A percentile compares a stretch with the other conserved stretches of the same genome.
Evolutionary conservation across 2,113 vertebrate species (phyloP).

Genomic region (Odobenus rosmarus): DNA sequence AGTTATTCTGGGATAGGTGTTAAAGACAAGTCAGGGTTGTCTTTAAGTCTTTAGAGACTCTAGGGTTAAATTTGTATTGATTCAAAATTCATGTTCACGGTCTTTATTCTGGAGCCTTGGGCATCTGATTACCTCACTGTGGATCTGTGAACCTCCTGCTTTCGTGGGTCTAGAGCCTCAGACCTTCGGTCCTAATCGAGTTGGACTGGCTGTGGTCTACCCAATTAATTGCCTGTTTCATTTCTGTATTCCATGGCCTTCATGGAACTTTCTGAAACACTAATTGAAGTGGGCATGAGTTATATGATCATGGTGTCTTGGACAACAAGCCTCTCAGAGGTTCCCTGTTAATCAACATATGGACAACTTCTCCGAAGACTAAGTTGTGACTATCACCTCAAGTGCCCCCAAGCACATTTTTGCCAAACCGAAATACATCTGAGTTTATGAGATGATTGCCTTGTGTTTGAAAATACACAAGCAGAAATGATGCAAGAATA

Average conservation of each 20-base stretch:
- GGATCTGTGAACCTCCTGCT: background rate
- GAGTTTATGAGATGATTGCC: background rate
- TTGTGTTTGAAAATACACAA: background rate
- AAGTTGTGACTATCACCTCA: background rate
- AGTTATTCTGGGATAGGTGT: background rate
- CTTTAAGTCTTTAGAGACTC: too few species aligned
- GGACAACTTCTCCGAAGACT: background rate
- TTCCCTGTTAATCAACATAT: background rate
- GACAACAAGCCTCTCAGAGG: background rate
- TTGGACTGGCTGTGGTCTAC: background rate
- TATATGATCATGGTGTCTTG: background rate
- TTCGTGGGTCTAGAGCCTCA: background rate
- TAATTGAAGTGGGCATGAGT: background rate
- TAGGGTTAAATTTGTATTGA: background rate
- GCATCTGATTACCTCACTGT: background rate
- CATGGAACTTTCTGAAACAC: background rate
- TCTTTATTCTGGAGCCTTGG: background rate
- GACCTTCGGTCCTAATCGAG: background rate
- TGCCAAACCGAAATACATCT: background rate
- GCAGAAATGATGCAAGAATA: background rate
- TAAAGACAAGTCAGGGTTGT: too few species aligned
- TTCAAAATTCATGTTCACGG: background rate
- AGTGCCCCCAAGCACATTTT: background rate
- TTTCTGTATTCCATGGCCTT: background rate
- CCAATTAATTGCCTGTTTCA: background rate